Conservation (phyloP, 2,797 vertebrate species). For the Peromyscus nudipes region DNA sequence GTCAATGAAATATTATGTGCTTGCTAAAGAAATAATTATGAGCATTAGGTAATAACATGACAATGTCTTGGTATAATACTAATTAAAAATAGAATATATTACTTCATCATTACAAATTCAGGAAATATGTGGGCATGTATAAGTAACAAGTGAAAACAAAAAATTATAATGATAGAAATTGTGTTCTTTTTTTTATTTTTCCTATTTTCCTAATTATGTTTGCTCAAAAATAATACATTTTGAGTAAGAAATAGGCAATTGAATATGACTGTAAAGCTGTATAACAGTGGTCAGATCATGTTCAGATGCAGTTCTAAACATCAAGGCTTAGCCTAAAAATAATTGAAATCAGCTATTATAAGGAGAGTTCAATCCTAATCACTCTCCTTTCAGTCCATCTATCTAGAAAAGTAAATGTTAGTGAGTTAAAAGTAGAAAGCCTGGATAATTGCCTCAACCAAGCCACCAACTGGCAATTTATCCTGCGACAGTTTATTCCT, state of each 20-base stretch:
- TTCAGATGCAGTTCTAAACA: not conserved
- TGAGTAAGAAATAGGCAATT: conserved; percentile 8
- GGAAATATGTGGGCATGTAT: conserved; percentile 54
- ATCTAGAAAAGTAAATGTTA: not conserved
- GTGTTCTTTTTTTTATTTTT: not conserved
- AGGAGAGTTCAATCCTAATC: not conserved
- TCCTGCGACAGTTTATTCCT: not conserved
- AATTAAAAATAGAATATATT: conserved; percentile 67
- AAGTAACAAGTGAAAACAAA: conserved; percentile 40
- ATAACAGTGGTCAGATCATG: not conserved
- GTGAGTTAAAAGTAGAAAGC: conserved; percentile 24
- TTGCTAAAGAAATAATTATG: conserved; percentile 72
- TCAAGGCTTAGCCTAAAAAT: not conserved
- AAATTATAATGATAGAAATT: conserved; percentile 33
- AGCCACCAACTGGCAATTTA: not conserved
- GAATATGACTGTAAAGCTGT: not conserved
- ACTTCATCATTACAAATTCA: conserved; percentile 69
- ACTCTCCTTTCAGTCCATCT: not conserved
- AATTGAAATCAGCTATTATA: conserved; percentile 42
- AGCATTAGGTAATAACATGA: conserved; percentile 60
- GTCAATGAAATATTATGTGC: conserved; percentile 61
- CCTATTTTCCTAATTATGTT: not conserved
- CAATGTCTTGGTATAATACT: conserved; percentile 58
- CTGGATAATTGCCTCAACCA: not conserved
- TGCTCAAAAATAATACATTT: not conserved